Conservation (phyloP, 2,888 invertebrate species). For the Sarcophaga rosellei region DNA sequence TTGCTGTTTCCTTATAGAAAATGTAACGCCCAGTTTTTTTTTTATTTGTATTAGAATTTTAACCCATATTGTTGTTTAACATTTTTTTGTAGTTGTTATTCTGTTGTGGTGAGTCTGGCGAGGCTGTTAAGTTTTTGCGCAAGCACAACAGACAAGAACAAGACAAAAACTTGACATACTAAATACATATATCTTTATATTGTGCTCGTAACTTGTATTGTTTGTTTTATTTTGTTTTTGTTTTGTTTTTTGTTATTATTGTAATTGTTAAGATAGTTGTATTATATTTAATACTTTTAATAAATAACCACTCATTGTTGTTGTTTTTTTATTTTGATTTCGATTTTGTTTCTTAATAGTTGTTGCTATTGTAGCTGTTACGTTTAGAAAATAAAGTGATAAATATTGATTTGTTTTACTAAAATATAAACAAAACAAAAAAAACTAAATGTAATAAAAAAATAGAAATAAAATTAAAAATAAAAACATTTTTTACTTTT, state of each 20-base stretch:
- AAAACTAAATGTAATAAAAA: background rate
- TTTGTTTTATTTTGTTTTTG: background rate
- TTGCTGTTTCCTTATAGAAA: slow-evolving; percentile 39
- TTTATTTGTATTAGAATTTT: background rate
- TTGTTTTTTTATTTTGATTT: background rate
- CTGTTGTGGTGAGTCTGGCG: background rate
- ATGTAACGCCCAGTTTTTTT: slow-evolving; percentile 31
- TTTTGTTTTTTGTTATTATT: background rate
- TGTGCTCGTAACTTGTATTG: background rate
- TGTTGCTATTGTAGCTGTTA: slow-evolving; percentile 40
- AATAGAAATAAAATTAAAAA: slow-evolving; percentile 1
- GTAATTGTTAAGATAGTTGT: slow-evolving; percentile 8
- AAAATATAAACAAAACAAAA: background rate
- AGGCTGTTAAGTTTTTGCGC: slow-evolving; percentile 13
- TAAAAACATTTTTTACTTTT: background rate
- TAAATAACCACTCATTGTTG: slow-evolving; percentile 34
- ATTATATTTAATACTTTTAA: slow-evolving; percentile 40
- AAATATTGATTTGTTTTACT: slow-evolving; percentile 58
- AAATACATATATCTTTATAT: slow-evolving; percentile 4
- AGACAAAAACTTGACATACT: slow-evolving; percentile 67
- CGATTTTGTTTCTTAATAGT: slow-evolving; percentile 2
- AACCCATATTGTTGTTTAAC: background rate
- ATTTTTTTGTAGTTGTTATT: too few species aligned
- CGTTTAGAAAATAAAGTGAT: slow-evolving; percentile 57
- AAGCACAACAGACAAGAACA: slow-evolving; percentile 60